A percentile compares a stretch with the other conserved stretches of the same genome.
These are phyloP conservation scores for Ifrita kowaldi DNA, from an alignment of 2,113 vertebrate species.

Conservation along the genomic window DNA sequence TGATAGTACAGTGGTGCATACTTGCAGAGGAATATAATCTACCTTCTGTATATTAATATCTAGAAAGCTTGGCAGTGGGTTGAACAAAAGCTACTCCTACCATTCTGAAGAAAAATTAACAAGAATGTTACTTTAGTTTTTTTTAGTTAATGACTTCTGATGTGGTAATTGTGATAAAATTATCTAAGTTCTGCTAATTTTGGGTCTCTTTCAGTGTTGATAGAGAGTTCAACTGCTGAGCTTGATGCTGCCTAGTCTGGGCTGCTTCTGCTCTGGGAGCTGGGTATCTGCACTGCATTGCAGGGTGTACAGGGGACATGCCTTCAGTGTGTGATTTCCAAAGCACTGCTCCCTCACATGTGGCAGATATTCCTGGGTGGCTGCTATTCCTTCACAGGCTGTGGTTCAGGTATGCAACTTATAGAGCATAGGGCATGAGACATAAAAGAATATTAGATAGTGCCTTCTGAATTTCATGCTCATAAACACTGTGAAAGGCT, in stretches of 20 bases:
- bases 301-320: neutral
- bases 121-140: neutral
- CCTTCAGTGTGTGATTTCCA: neutral
- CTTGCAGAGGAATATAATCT: neutral
- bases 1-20: neutral
- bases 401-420: neutral
- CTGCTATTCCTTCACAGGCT: neutral
- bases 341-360: neutral
- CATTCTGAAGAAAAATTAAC: neutral
- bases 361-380: neutral
- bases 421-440: neutral
- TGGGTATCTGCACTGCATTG: neutral
- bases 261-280: neutral
- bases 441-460: neutral
- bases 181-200: neutral
- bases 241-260: neutral
- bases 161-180: neutral
- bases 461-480: neutral
- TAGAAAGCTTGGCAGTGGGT: neutral
- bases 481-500: neutral
- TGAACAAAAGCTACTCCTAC: neutral
- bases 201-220: neutral
- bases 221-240: neutral
- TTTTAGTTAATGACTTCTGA: neutral
- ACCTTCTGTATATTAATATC: neutral